Evolutionary conservation across 2,113 vertebrate species (phyloP).

Genomic region (Numenius arquata): DNA sequence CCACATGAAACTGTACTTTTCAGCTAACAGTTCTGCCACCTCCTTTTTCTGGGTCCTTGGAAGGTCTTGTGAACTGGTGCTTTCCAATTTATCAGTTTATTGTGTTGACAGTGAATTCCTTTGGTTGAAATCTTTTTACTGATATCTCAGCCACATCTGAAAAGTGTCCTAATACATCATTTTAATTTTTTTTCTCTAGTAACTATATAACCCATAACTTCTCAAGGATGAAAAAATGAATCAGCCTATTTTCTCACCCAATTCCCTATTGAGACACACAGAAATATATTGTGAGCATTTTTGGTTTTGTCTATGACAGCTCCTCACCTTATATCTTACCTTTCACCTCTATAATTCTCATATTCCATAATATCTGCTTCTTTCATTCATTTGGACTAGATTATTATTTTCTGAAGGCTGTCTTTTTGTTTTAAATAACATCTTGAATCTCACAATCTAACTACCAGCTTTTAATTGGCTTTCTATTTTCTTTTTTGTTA

Average conservation of each 20-base stretch:
- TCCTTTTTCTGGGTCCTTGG: background rate
- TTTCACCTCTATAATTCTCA: background rate
- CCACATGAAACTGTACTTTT: background rate
- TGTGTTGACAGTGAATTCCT: background rate
- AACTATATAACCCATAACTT: background rate
- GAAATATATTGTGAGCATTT: background rate
- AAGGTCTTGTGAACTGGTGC: background rate
- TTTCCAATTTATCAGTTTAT: background rate
- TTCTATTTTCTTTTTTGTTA: conserved; percentile 49
- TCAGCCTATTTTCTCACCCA: background rate
- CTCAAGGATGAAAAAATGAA: background rate
- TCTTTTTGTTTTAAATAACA: background rate
- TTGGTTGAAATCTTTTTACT: background rate
- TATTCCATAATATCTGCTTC: background rate
- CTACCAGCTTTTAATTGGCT: conserved; percentile 6
- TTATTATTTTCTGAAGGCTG: conserved; percentile 15
- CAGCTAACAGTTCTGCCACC: background rate
- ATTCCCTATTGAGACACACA: background rate
- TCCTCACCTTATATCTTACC: background rate
- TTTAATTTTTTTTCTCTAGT: background rate
- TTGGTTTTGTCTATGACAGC: background rate
- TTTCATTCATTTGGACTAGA: background rate
- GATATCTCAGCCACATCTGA: background rate
- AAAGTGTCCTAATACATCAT: background rate
- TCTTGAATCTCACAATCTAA: background rate